Evolutionary conservation across 2,888 invertebrate species (phyloP), one percentile per base, ranked within the genome.

Genomic region (Elegia similella): DNA sequence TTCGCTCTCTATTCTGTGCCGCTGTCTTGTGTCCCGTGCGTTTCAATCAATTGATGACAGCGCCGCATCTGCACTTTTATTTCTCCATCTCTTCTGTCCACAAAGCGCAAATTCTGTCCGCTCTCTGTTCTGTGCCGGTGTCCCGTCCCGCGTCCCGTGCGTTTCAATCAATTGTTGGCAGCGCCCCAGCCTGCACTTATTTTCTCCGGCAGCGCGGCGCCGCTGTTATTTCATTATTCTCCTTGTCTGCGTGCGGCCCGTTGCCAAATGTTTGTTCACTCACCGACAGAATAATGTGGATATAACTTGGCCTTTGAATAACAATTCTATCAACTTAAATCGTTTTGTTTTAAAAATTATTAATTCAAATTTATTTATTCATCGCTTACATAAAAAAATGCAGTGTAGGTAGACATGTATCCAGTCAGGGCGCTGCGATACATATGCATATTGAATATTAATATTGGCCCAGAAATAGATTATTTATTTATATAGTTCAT

Each of bases 101-200:
- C 34, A 10, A 1, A 34, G 34, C 34, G 34, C 2, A 8, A 34
- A 10, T 34, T 34, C 34, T 34, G 34, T 34, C 34, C 1, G 8
- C 34, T 34, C 34, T 34, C 2, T 34, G 2, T 34, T 10, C 12
- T 3, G 2, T 12, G 34, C 34, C 34, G 34, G 10, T 34, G 34
- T 34, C 34, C 34, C 34, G 34, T 34, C 34, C 34, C 34, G 34
- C 34, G 38, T 8, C 50, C 32, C 32, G 32, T 62, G 63, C 62
- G 62, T 63, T 69, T 69, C 82, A 82, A 84, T 84, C 81, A 82
- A 82, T 80, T 68, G 68, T 75, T 84, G 85, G 84, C 85, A 83
- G 60, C 59, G 66, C 59, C 76, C 85, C 85, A 84, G 66, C 32
- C 59, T 46, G 43, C 59, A 66, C 64, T 70, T 70, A 68, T 68